Percentiles rank a stretch among this genome's conserved stretches.
These are phyloP conservation scores for Leucophora obtusa DNA, from an alignment of 2,888 invertebrate species.

Conservation along the genomic window DNA sequence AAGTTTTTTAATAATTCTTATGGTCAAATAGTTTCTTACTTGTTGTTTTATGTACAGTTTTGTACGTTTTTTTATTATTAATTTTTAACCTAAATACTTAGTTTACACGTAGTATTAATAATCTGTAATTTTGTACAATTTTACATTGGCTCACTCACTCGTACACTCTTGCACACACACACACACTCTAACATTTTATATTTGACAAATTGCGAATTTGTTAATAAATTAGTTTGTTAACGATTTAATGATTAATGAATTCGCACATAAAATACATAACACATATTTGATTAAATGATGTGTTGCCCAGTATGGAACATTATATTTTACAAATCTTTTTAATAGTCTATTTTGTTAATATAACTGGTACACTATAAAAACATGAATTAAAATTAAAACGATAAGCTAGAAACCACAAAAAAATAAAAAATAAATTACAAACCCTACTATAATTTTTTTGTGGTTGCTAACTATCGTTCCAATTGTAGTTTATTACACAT, in stretches of 20 bases:
- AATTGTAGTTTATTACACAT: neutral
- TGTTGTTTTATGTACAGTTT: neutral
- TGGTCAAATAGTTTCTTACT: neutral
- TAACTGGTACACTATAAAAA: neutral
- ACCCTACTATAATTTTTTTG: neutral
- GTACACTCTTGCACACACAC: conserved; percentile 9
- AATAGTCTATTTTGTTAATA: neutral
- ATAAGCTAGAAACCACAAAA: neutral
- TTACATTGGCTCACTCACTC: neutral
- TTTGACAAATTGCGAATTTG: conserved; percentile 62
- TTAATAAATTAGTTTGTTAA: conserved; percentile 63
- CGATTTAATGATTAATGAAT: conserved; percentile 58
- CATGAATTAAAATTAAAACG: neutral
- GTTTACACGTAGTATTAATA: conserved; percentile 51
- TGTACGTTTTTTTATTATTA: neutral
- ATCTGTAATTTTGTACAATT: conserved; percentile 31
- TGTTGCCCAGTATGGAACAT: conserved; percentile 5
- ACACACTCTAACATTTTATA: conserved; percentile 37
- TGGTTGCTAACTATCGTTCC: neutral
- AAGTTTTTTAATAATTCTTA: neutral
- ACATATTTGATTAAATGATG: conserved; percentile 19
- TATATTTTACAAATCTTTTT: neutral
- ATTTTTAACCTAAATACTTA: conserved; percentile 59
- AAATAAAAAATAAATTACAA: neutral
- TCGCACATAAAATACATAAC: conserved; percentile 16